Evolutionary conservation across 2,888 invertebrate species (phyloP), one percentile per base, ranked within the genome.

Genomic region (Allacma fusca): DNA sequence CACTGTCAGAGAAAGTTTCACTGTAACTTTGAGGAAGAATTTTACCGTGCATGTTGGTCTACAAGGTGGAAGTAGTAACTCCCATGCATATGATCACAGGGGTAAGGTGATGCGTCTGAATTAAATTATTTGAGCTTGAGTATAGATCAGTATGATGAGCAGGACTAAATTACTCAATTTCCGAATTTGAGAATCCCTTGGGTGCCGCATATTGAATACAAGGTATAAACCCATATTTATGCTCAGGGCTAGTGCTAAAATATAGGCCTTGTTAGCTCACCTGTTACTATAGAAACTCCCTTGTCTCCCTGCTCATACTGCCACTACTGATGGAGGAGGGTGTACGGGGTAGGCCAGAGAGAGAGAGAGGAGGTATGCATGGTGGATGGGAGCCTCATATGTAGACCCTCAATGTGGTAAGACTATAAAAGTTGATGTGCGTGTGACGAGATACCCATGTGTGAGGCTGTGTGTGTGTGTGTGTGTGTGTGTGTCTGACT

Each of bases 361-460:
- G 34, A 34, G 34, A 7, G 34, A 9, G 50, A 50, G n/a, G 16
- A 50, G 50, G 50, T 50, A n/a, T 50, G 50, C 50, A 50, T 50
- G 50, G 50, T 50, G 19, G 2, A 50, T 9, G n/a, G n/a, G 50
- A 50, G n/a, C 5, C n/a, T n/a, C n/a, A n/a, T n/a, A n/a, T 12
- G 50, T 50, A 50, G 4, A 2, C n/a, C 1, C 50, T 7, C 4
- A 9, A 16, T n/a, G 50, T 50, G 50, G 50, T 16, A 50, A 50
- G 50, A n/a, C 50, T 50, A 62, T 26, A 62, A 62, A 62, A 62
- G 23, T 62, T 62, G 62, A 62, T 69, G 68, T 34, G 68, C 16
- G 68, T 69, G 68, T 21, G 23, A 67, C 19, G 67, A n/a, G 12
- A n/a, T 9, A n/a, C 1, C 13, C n/a, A 29, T 29, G 28, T 67